A percentile compares a stretch with the other conserved stretches of the same genome.
Evolutionary conservation across 2,113 vertebrate species (phyloP).

Genomic region (Prionailurus bengalensis): DNA sequence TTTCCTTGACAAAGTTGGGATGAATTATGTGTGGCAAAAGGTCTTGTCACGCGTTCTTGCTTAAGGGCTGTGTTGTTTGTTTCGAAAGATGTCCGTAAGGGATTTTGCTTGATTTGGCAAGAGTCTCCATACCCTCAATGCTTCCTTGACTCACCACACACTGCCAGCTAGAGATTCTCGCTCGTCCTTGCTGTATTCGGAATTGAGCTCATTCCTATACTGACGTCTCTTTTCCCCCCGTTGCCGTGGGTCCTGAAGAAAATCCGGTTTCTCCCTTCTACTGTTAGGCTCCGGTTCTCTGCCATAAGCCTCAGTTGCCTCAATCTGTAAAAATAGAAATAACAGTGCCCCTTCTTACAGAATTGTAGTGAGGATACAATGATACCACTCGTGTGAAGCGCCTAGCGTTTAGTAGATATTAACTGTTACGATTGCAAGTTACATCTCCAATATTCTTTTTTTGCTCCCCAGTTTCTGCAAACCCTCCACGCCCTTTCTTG

Average conservation of each 20-base stretch:
- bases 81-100: not conserved
- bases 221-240: not conserved
- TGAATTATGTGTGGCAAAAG: slow-evolving; percentile 1
- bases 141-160: not conserved
- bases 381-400: not conserved
- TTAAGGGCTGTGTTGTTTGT: not conserved
- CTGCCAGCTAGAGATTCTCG: not conserved
- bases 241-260: not conserved
- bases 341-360: not conserved
- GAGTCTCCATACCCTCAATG: not conserved
- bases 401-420: not conserved
- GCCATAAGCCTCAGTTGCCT: not conserved
- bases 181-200: not conserved
- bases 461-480: not conserved
- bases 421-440: not conserved
- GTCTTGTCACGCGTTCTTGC: not conserved
- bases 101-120: not conserved
- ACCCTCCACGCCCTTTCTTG: not conserved
- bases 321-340: not conserved
- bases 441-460: not conserved
- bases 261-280: not conserved
- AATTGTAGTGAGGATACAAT: not conserved
- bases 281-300: not conserved
- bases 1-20: not conserved
- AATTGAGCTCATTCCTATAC: not conserved